These are phyloP conservation scores for Ferdinandea cuprea DNA, from an alignment of 2,888 invertebrate species.

Conservation along the genomic window DNA sequence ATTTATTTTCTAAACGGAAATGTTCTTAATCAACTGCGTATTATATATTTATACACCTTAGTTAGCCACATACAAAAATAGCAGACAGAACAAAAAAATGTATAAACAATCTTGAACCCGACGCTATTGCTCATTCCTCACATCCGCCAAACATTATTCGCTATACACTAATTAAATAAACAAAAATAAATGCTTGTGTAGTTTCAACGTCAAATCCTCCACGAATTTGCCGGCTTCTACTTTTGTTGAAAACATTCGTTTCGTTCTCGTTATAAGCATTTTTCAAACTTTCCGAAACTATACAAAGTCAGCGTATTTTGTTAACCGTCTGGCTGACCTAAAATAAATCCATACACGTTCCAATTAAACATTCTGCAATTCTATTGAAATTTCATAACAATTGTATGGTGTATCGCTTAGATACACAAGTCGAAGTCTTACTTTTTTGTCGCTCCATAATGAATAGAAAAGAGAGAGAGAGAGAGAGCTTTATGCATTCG, in stretches of 20 bases:
- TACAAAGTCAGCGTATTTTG: neutral
- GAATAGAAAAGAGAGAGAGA: neutral
- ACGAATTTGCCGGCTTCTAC: neutral
- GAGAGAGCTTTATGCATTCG: neutral
- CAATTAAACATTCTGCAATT: slow-evolving; percentile 11
- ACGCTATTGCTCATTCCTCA: neutral
- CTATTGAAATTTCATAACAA: slow-evolving; percentile 28
- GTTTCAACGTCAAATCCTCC: neutral
- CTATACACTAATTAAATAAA: slow-evolving; percentile 14
- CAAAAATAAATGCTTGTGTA: neutral
- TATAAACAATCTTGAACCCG: slow-evolving; percentile 20
- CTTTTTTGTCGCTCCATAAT: slow-evolving; percentile 1
- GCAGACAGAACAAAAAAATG: neutral
- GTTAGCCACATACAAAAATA: no score
- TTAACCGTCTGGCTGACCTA: slow-evolving; percentile 12
- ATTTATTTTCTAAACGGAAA: neutral
- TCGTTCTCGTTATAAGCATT: neutral
- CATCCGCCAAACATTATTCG: slow-evolving; percentile 11
- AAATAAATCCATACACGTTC: slow-evolving; percentile 16
- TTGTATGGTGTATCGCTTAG: slow-evolving; percentile 7
- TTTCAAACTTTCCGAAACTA: neutral
- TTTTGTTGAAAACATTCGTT: neutral
- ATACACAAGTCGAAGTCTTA: neutral
- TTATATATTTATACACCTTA: no score
- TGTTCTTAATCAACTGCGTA: neutral